Percentiles rank a stretch among this genome's conserved stretches.
Conservation (phyloP, 2,797 vertebrate species). For the Acrossocheilus fasciatus region DNA sequence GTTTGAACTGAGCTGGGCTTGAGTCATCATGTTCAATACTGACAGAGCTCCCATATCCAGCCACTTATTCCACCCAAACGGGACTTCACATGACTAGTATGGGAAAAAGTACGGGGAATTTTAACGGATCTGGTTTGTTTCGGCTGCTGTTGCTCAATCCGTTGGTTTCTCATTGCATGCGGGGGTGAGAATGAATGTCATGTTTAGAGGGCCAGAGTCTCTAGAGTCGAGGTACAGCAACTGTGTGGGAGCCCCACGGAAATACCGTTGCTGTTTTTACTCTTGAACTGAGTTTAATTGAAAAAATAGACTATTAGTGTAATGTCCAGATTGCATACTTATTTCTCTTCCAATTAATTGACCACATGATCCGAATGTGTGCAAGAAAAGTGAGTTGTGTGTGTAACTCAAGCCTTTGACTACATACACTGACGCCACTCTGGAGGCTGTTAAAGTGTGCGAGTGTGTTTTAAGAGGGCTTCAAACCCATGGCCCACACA, state of each 20-base stretch:
- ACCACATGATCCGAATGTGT: constrained; percentile 72
- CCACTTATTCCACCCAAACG: constrained; percentile 57
- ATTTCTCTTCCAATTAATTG: constrained; percentile 69
- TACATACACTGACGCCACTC: constrained; percentile 71
- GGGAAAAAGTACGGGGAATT: constrained; percentile 68
- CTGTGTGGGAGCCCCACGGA: constrained; percentile 12
- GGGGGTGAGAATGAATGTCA: constrained; percentile 71
- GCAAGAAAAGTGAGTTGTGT: constrained; percentile 65
- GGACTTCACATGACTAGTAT: constrained; percentile 70
- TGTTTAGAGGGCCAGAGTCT: constrained; percentile 27
- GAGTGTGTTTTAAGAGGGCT: constrained; percentile 72
- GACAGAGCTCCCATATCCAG: constrained; percentile 63
- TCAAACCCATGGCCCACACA: constrained; percentile 72
- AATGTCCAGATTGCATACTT: constrained; percentile 66
- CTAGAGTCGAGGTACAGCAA: constrained; percentile 32
- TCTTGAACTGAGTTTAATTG: constrained; percentile 72
- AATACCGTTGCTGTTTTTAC: background rate
- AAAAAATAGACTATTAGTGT: constrained; percentile 75
- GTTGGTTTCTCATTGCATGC: constrained; percentile 65
- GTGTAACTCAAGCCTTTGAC: constrained; percentile 69
- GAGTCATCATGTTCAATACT: constrained; percentile 54
- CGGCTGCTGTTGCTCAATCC: constrained; percentile 73
- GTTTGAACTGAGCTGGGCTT: constrained; percentile 52
- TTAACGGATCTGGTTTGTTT: constrained; percentile 75
- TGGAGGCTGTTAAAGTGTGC: constrained; percentile 76